phyloP scores from a whole-genome alignment of 1,140 invertebrate genomes.

The Caenorhabditis latens region DNA sequence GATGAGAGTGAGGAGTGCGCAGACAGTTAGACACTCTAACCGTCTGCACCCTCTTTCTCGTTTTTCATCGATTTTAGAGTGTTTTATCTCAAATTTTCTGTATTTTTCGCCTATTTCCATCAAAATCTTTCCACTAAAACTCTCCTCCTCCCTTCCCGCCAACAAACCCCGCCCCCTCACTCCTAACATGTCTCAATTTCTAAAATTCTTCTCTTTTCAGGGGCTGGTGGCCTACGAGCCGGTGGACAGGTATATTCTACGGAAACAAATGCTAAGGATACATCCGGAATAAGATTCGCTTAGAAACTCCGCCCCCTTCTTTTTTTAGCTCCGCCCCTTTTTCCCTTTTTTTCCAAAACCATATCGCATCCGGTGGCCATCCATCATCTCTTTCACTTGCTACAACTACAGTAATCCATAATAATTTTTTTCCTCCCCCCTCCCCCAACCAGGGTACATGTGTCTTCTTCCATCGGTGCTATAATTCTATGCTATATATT shows the following conservation, averaged over 20 bases:
- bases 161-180: neutral
- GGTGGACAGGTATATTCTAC: slow-evolving; percentile 66
- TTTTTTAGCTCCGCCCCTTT: too few relatives aligned
- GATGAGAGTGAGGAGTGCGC: too few relatives aligned
- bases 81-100: too few relatives aligned
- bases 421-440: neutral
- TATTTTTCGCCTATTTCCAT: neutral
- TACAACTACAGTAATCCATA: neutral
- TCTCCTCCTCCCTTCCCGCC: neutral
- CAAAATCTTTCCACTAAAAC: neutral
- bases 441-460: slow-evolving; percentile 7
- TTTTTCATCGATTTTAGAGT: too few relatives aligned
- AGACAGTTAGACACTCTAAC: too few relatives aligned
- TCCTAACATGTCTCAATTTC: neutral
- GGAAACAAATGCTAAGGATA: slow-evolving; percentile 66
- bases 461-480: slow-evolving; percentile 53
- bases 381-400: slow-evolving; percentile 20
- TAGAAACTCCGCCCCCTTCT: neutral
- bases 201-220: slow-evolving; percentile 41
- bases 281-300: slow-evolving; percentile 63
- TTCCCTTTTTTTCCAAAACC: neutral
- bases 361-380: slow-evolving; percentile 54
- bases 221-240: slow-evolving; percentile 66
- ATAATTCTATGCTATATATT: neutral
- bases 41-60: too few relatives aligned